Conservation (phyloP, 2,113 vertebrate species). For the Paradoxurus hermaphroditus region DNA sequence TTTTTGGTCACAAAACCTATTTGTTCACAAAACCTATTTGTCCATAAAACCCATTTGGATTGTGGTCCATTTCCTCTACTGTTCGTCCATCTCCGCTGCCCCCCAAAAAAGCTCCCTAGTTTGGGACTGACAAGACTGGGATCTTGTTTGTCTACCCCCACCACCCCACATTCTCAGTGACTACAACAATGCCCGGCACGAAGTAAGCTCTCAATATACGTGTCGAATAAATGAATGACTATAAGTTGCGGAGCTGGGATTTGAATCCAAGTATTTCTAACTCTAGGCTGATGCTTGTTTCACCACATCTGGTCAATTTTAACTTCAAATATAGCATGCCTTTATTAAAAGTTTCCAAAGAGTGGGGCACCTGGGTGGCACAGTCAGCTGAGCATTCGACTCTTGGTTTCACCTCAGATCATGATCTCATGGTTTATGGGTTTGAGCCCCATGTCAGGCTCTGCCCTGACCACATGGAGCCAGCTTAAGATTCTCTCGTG, state of each 20-base stretch:
- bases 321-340: background rate
- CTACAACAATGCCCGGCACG: background rate
- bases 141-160: background rate
- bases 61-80: background rate
- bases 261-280: background rate
- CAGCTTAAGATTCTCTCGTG: too few relatives aligned
- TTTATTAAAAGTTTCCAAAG: background rate
- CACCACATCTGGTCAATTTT: background rate
- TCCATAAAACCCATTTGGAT: background rate
- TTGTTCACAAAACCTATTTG: too few relatives aligned
- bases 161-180: background rate
- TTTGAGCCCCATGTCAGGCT: too few relatives aligned
- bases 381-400: too few relatives aligned
- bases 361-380: background rate
- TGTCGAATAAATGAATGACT: background rate
- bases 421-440: too few relatives aligned
- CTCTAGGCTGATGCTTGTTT: background rate
- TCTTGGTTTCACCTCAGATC: too few relatives aligned
- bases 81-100: fast-evolving
- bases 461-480: too few relatives aligned
- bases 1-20: background rate
- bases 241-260: background rate
- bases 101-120: background rate
- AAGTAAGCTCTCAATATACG: background rate
- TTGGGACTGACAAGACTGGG: background rate